phyloP scores from a whole-genome alignment of 1,140 invertebrate genomes.

The Lordiphosa clarofinis region DNA sequence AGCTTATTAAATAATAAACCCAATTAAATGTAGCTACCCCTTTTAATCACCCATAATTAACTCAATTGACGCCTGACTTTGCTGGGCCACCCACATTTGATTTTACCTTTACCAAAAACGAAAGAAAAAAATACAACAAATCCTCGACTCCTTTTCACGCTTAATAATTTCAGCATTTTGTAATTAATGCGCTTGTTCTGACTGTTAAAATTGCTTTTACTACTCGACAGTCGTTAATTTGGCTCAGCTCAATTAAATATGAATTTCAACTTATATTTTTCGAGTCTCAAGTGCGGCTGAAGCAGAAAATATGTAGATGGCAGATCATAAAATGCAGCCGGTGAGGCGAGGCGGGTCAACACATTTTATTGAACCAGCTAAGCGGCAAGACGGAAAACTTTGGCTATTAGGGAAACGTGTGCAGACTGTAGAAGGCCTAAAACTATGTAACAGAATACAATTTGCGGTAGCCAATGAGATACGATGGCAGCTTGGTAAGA shows the following conservation, averaged over 20 bases:
- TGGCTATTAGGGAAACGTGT: slow-evolving; percentile 53
- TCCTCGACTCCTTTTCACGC: slow-evolving; percentile 2
- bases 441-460: neutral
- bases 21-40: slow-evolving; percentile 23
- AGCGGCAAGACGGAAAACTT: slow-evolving; percentile 22
- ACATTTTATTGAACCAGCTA: slow-evolving; percentile 1
- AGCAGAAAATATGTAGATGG: no score
- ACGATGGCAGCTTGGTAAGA: no score
- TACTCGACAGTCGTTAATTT: slow-evolving; percentile 34
- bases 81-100: no score
- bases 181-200: no score
- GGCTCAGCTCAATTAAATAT: slow-evolving; percentile 38
- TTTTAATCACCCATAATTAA: slow-evolving; percentile 41
- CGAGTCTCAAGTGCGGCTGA: no score
- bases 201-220: slow-evolving; percentile 25
- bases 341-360: no score
- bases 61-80: slow-evolving; percentile 18
- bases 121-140: no score
- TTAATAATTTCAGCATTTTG: slow-evolving; percentile 8
- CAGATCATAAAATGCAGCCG: no score
- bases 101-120: no score
- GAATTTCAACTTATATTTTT: slow-evolving; percentile 10
- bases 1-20: no score
- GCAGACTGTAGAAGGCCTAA: slow-evolving; percentile 13
- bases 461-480: no score